Conservation (phyloP, 2,888 invertebrate species). For the Hypolimnas misippus region DNA sequence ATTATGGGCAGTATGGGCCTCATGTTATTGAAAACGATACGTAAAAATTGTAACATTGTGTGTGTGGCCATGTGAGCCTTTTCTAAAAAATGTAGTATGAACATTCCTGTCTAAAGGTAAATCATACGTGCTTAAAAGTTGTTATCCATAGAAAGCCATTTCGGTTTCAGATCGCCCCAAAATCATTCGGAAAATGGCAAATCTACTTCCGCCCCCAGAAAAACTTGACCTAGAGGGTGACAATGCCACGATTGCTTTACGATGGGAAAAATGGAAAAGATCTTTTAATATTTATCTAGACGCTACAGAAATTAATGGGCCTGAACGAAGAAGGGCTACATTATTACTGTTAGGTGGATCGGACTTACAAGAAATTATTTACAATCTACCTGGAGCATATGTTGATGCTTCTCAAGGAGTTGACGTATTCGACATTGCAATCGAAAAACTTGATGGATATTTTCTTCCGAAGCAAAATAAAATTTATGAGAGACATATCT, state of each 20-base stretch:
- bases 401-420: background rate
- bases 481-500: conserved; percentile 35
- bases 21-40: background rate
- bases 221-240: conserved; percentile 7
- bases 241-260: conserved; percentile 13
- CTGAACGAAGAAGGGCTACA: conserved; percentile 37
- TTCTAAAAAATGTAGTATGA: background rate
- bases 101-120: conserved; percentile 1
- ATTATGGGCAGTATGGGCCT: background rate
- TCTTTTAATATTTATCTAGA: conserved; percentile 38
- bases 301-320: conserved; percentile 27
- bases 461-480: conserved; percentile 31
- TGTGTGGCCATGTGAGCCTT: background rate
- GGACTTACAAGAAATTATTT: conserved; percentile 37
- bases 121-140: background rate
- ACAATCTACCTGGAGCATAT: conserved; percentile 28
- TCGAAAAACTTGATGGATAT: conserved; percentile 5
- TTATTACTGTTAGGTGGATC: conserved; percentile 34
- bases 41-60: background rate
- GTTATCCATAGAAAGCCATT: background rate
- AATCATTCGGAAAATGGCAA: conserved; percentile 10
- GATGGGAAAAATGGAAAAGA: conserved; percentile 39
- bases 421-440: conserved; percentile 2
- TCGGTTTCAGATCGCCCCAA: conserved; percentile 8
- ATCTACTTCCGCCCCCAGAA: conserved; percentile 9